These are phyloP conservation scores for Bhutanitis thaidina DNA, from an alignment of 2,888 invertebrate species.

Conservation along the genomic window DNA sequence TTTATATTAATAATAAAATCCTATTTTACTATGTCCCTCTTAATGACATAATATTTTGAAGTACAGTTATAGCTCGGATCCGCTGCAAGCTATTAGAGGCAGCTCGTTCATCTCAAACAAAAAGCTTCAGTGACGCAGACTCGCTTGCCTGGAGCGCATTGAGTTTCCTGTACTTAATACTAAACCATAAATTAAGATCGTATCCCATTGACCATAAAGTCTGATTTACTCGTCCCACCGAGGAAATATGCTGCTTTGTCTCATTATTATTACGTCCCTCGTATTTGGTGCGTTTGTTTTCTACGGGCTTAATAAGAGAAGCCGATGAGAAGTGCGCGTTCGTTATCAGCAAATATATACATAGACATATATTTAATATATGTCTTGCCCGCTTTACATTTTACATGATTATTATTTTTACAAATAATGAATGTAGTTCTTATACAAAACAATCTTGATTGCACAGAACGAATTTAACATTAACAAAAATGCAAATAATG, in stretches of 20 bases:
- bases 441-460: no score
- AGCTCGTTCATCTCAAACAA: conserved; percentile 75
- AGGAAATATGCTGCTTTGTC: conserved; percentile 61
- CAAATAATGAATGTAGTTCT: no score
- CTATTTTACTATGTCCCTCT: not conserved
- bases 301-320: conserved; percentile 60
- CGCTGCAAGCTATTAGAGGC: conserved; percentile 77
- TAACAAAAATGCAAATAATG: no score
- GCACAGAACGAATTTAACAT: no score
- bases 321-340: conserved; percentile 52
- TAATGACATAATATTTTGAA: conserved; percentile 74
- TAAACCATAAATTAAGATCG: conserved; percentile 60
- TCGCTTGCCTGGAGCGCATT: conserved; percentile 58
- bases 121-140: conserved; percentile 68
- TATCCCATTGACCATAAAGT: conserved; percentile 60
- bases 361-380: conserved; percentile 17
- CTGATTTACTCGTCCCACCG: conserved; percentile 41
- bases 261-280: conserved; percentile 69
- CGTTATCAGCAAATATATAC: conserved; percentile 27
- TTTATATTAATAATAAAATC: not conserved
- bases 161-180: conserved; percentile 49
- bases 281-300: conserved; percentile 75
- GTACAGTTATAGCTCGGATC: conserved; percentile 69
- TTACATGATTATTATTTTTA: no score
- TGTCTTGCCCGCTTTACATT: no score